Evolutionary conservation across 1,140 invertebrate species (phyloP).

Genomic region (Brachionus sp.): DNA sequence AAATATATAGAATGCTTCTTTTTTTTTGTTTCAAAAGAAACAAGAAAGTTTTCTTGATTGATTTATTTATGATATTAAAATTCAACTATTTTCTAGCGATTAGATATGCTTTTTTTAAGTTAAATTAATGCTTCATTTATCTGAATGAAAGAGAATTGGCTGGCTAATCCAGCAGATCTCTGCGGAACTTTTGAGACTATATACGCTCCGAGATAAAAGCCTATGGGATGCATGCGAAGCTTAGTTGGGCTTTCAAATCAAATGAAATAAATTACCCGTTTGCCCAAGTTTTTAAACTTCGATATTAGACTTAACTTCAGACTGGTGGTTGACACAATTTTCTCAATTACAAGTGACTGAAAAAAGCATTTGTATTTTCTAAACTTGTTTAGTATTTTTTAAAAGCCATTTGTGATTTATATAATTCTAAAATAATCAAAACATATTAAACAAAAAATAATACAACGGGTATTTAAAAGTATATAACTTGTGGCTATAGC

Average conservation of each 20-base stretch:
- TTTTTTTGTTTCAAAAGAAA: no score
- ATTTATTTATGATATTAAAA: neutral
- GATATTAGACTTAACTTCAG: neutral
- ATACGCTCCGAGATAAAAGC: neutral
- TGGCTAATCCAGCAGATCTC: neutral
- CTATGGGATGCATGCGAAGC: neutral
- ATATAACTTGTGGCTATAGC: neutral
- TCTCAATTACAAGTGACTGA: neutral
- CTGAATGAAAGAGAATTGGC: neutral
- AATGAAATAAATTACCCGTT: neutral
- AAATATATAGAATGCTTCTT: neutral
- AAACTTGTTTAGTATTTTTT: neutral
- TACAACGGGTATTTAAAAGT: neutral
- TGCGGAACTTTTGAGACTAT: neutral
- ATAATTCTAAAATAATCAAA: neutral
- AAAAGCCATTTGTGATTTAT: conserved; percentile 1
- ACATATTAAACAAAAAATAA: neutral
- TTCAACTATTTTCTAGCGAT: neutral
- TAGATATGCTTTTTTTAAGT: neutral
- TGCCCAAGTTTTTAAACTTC: neutral
- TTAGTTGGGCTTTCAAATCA: neutral
- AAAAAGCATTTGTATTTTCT: neutral
- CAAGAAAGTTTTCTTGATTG: neutral
- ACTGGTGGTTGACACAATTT: neutral
- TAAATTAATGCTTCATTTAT: neutral